Evolutionary conservation across 2,113 vertebrate species (phyloP), one percentile per base, ranked within the genome.

Genomic region (Lamprologus sp.): DNA sequence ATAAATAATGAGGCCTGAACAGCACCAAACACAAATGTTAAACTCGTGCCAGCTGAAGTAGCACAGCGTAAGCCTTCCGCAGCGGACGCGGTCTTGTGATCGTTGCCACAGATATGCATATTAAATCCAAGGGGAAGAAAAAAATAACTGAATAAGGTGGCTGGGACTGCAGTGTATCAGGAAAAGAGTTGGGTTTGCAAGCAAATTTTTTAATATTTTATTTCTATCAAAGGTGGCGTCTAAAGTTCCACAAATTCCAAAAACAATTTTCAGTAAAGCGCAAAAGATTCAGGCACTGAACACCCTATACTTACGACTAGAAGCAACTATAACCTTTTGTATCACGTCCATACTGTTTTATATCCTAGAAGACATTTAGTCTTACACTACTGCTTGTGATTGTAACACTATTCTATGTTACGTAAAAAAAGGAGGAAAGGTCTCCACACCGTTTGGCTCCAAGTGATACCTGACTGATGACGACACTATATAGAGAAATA

Each of bases 1-100:
- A 73, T 42, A 82, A 75, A 86, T 92, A 90, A 92, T 73, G 77
- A 92, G 86, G 81, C 21, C 23, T 82, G 45, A 31, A 70, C 31
- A 77, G 42, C 7, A 21, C 4, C 47, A 87, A 84, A 83, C 87
- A 88, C 17, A 31, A 31, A 47, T 17, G 68, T 63, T 26, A 12
- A 37, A 80, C 54, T 31, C 2, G 4, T 31, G 53, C 26, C 28
- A 13, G 53, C 2, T 45, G 26, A 87, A 89, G 81, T 9, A 70
- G 54, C 87, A 28, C 85, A 54, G 42, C 2, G 14, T 54, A 47
- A 26, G 84, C 35, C 13, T 42, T 37, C 33, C 4, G 17, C 68
- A 58, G 19, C 3, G 31, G 49, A 13, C 17, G 54, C 7, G 1
- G 56, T 47, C 45, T 55, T 15, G 19, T 33, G 33, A 35, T 75